These are phyloP conservation scores for Euwallacea fornicatus DNA, from an alignment of 1,140 invertebrate genomes.

Conservation along the genomic window DNA sequence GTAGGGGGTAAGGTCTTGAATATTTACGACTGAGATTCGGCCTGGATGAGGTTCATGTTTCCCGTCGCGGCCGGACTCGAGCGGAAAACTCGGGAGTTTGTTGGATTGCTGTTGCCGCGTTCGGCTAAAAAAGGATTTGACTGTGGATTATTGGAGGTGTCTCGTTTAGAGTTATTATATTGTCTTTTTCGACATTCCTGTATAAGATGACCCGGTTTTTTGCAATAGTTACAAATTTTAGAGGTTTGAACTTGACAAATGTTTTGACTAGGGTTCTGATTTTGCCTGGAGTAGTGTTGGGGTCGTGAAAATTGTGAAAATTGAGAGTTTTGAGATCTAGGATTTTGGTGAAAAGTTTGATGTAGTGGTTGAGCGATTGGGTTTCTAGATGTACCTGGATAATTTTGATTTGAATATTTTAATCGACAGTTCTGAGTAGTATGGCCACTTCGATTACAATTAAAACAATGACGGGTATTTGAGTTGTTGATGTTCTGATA, in stretches of 20 bases:
- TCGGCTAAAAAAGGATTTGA: slow-evolving; percentile 15
- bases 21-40: slow-evolving; percentile 1
- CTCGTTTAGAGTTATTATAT: slow-evolving; percentile 23
- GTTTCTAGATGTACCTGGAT: too few relatives aligned
- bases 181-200: slow-evolving; percentile 23
- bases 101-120: too few relatives aligned
- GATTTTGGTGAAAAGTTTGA: slow-evolving; percentile 3
- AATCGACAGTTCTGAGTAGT: slow-evolving; percentile 14
- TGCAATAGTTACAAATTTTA: slow-evolving; percentile 37
- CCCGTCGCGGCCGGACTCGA: not conserved
- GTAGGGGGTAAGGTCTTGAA: not conserved
- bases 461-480: slow-evolving; percentile 10
- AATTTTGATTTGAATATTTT: slow-evolving; percentile 2
- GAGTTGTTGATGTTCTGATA: slow-evolving; percentile 6
- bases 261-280: slow-evolving; percentile 2
- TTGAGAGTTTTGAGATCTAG: slow-evolving; percentile 11
- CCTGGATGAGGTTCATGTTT: not conserved
- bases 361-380: not conserved
- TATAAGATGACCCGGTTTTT: slow-evolving; percentile 36
- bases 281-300: not conserved
- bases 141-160: not conserved
- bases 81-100: not conserved
- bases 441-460: slow-evolving; percentile 12
- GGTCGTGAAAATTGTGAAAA: not conserved
- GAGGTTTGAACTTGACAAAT: slow-evolving; percentile 1